A percentile compares a stretch with the other conserved stretches of the same genome.
These are phyloP conservation scores for Ophion ventricosus DNA, from an alignment of 2,888 invertebrate species.

Conservation along the genomic window DNA sequence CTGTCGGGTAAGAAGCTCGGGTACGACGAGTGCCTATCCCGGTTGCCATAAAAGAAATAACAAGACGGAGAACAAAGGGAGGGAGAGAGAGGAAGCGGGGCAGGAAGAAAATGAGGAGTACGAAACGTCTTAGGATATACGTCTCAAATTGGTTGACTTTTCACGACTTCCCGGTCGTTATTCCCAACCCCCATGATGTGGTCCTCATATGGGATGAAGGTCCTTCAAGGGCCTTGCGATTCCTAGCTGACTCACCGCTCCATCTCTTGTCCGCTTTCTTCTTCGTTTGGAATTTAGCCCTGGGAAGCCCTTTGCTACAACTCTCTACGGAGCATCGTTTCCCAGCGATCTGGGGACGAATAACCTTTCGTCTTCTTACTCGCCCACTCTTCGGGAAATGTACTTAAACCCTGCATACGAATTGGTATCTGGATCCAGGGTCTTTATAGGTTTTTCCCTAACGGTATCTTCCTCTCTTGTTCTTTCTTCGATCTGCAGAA, in stretches of 20 bases:
- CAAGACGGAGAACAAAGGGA: slow-evolving; percentile 6
- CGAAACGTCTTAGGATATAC: slow-evolving; percentile 41
- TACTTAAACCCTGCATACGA: slow-evolving; percentile 61
- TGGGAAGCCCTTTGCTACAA: background rate
- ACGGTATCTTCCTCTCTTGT: background rate
- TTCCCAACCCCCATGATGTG: slow-evolving; percentile 65
- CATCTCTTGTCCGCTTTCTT: slow-evolving; percentile 45
- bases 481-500: background rate
- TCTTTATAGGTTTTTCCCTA: slow-evolving; percentile 11
- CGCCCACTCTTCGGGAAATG: slow-evolving; percentile 37
- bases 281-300: background rate
- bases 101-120: slow-evolving; percentile 23
- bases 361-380: slow-evolving; percentile 11
- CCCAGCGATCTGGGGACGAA: slow-evolving; percentile 6
- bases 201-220: slow-evolving; percentile 64
- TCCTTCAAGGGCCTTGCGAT: slow-evolving; percentile 30
- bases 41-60: slow-evolving; percentile 8
- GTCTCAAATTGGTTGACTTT: slow-evolving; percentile 59
- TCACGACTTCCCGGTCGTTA: slow-evolving; percentile 58
- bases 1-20: slow-evolving; percentile 32
- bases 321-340: background rate
- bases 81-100: background rate
- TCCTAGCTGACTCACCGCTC: slow-evolving; percentile 25
- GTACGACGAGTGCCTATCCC: slow-evolving; percentile 22
- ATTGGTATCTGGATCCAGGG: slow-evolving; percentile 42